Base-by-base conservation (phyloP, 2,113 vertebrate genomes). In the Rissa tridactyla region DNA sequence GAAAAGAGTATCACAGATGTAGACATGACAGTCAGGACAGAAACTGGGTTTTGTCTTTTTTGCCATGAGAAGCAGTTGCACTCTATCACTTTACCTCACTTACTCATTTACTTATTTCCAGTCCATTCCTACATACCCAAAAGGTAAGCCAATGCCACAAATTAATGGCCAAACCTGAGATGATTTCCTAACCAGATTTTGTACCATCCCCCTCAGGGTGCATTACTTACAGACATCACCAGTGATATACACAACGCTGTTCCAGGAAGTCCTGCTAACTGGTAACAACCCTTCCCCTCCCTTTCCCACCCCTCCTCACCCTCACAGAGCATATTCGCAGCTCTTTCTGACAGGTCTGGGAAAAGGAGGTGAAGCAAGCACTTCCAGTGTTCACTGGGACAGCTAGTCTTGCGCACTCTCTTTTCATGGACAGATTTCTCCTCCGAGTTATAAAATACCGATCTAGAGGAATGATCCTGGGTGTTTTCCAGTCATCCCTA, bases 171-270 rank as follows among this genome's bases (percentile, higher is more conserved):
- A 80, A 88, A 65, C 11, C 11, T 11, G 36, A 86, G 58, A 23
- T 34, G 3, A 44, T 71, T 81, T 75, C 55, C 36, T 72, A 32
- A 27, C 15, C 60, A 68, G 22, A 54, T 70, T 89, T 89, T 55
- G 51, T 11, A 15, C 10, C 11, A 10, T 30, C 11, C 13, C 20
- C 11, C 20, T 68, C 6, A 4, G 25, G 0, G 0, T 27, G 5
- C 3, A 2, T 51, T 47, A 34, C 36, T 68, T 17, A 40, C 10
- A 32, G 32, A 52, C 12, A 21, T 40, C 19, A 36, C 8, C 27
- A 38, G 18, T 46, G 36, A 52, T 54, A 32, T 4, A 11, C 2
- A 49, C 10, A 71, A 1, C 0, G 0, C 60, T 20, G 11, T 40
- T 85, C 20, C 42, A 88, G 71, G 52, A 71, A 76, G 17, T 9